Base-by-base conservation (phyloP, 2,797 vertebrate genomes). In the Lerista edwardsae region DNA sequence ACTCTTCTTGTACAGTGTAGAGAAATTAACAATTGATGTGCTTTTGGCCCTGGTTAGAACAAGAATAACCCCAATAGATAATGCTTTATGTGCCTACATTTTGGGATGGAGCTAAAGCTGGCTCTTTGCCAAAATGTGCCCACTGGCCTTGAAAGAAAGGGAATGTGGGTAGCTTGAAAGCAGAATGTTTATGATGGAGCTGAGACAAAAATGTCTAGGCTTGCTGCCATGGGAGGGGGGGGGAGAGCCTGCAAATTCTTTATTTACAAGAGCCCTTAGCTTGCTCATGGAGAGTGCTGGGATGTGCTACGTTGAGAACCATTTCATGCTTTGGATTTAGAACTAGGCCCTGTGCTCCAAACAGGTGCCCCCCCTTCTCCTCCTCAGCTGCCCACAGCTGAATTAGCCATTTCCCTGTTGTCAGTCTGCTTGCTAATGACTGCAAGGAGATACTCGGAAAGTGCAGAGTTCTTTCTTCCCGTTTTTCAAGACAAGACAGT, bases 171-270 rank as follows among this genome's bases (percentile, higher is more conserved):
- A 93, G 90, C 87, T 92, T 86, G 83, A 94, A 88, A 94, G 87
- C 94, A 90, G 93, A 94, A 93, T 95, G 92, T 96, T 96, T 96
- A 94, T 91, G 86, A 83, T 95, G 94, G 93, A 96, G 88, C 85
- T 19, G 83, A 92, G 94, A 94, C 95, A 96, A 94, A 94, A 95
- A 95, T 92, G 86, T 94, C 93, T 89, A 95, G 95, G 95, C 95
- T 92, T 89, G 57, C 59, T 95, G 95, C 94, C 95, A 96, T 68
- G 15, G 62, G 80, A 82, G 89, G 36, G n/a, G 31, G 29, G 36
- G 34, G 51, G 34, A 19, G 29, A 88, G 27, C n/a, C 73, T 84
- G 64, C 80, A 88, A 94, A 92, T 61, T n/a, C n/a, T 88, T 79
- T 87, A 31, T 34, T 64, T n/a, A 47, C 29, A 65, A 55, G 62